Conservation (phyloP, 2,113 vertebrate species). For the Physeter macrocephalus region DNA sequence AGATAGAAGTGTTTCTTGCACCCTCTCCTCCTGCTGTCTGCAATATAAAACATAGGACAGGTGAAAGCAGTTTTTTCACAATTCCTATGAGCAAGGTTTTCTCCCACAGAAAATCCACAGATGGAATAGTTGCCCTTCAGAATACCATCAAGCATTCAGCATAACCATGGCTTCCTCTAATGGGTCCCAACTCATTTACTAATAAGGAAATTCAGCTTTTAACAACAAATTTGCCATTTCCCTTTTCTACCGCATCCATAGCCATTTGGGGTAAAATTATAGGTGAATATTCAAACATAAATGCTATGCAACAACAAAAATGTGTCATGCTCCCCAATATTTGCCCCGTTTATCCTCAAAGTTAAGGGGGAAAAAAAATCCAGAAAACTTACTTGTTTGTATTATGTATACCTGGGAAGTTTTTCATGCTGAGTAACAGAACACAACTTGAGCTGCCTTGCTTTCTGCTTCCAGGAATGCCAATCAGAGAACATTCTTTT, state of each 20-base stretch:
- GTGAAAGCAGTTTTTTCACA: background rate
- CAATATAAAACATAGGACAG: rapidly evolving
- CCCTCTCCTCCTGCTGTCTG: background rate
- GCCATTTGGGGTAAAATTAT: background rate
- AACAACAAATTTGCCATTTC: background rate
- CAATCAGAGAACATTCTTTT: conserved; percentile 75
- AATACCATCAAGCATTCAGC: background rate
- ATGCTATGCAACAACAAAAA: background rate
- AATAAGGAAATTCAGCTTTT: background rate
- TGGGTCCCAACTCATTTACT: background rate
- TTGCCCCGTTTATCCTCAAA: background rate
- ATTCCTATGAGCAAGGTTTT: background rate
- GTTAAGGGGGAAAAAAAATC: background rate
- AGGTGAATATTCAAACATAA: background rate
- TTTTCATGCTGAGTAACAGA: conserved; percentile 12
- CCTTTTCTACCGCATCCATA: background rate
- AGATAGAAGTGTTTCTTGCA: background rate
- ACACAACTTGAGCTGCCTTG: conserved; percentile 64
- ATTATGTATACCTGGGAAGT: conserved; percentile 13
- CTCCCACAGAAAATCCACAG: background rate
- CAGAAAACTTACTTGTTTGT: background rate
- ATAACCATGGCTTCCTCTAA: background rate
- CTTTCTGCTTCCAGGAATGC: conserved; percentile 69
- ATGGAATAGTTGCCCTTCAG: background rate
- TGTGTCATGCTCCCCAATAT: background rate